phyloP scores from a whole-genome alignment of 2,888 invertebrate species.

The Phania funesta region DNA sequence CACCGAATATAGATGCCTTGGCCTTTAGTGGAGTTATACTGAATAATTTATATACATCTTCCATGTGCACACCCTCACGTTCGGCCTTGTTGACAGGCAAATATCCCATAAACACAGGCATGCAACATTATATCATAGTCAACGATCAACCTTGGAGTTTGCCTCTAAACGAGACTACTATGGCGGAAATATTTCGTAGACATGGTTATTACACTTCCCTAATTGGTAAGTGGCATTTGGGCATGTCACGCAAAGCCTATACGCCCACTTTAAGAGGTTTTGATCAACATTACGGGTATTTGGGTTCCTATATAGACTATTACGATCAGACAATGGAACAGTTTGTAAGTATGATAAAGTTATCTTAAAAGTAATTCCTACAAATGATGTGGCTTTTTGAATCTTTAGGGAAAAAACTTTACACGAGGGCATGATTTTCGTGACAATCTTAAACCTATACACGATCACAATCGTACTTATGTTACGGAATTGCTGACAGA shows the following conservation, averaged over 20 bases:
- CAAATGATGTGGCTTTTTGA: neutral
- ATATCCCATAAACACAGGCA: slow-evolving; percentile 91
- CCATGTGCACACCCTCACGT: slow-evolving; percentile 92
- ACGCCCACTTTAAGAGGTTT: slow-evolving; percentile 89
- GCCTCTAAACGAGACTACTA: slow-evolving; percentile 84
- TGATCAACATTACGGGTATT: slow-evolving; percentile 91
- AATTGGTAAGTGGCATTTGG: slow-evolving; percentile 96
- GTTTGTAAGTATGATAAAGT: slow-evolving; percentile 73
- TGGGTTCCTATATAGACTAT: slow-evolving; percentile 91
- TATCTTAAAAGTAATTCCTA: neutral
- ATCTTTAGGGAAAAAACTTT: slow-evolving; percentile 68
- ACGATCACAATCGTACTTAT: slow-evolving; percentile 82
- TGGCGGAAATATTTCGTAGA: slow-evolving; percentile 86
- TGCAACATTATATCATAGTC: slow-evolving; percentile 87
- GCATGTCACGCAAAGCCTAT: slow-evolving; percentile 84
- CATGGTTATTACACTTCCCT: slow-evolving; percentile 90
- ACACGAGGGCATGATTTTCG: slow-evolving; percentile 81
- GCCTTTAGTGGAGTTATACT: slow-evolving; percentile 92
- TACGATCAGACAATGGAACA: slow-evolving; percentile 84
- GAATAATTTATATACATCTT: slow-evolving; percentile 89
- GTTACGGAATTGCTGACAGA: slow-evolving; percentile 86
- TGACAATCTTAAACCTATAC: slow-evolving; percentile 81
- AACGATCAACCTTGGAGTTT: slow-evolving; percentile 88
- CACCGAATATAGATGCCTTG: slow-evolving; percentile 93
- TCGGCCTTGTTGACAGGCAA: slow-evolving; percentile 91